Evolutionary conservation across 2,113 vertebrate species (phyloP), one percentile per base, ranked within the genome.

Genomic region (Gila orcuttii): DNA sequence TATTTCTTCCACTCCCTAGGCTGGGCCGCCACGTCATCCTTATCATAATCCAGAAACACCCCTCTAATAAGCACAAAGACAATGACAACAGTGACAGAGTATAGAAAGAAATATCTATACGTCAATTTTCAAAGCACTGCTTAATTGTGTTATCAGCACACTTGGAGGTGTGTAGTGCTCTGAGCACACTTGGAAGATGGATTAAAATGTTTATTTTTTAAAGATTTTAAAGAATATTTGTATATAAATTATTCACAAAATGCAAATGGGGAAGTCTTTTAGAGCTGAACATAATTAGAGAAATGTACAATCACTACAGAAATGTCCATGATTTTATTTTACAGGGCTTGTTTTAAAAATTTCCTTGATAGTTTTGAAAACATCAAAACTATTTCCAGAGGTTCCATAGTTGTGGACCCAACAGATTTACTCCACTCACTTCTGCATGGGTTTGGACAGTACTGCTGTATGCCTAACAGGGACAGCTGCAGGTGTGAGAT

Each of bases 1-100:
- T 98, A 99, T 28, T 99, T 99, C 88, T 93, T 97, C 98, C 98
- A 99, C 86, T 97, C 95, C 75, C 98, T 93, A 0, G 97, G 95
- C 90, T 97, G 96, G 0, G 97, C 96, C 0, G 96, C 94, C 83
- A 98, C 97, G 21, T 96, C 94, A 0, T 97, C 96, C 82, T 96
- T 97, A 87, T 97, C 96, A 1, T 99, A 99, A 90, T 97, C 96
- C 15, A 99, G 89, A 89, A 99, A 99, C 78, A 99, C 96, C 79
- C 98, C 98, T 92, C 98, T 99, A 90, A 71, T 66, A 33, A 62
- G 31, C 31, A 87, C 15, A 81, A 47, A 79, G 6, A 79, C 31
- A 59, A 31, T 50, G 8, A 86, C 23, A 85, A 88, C 15, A 85
- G 6, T 62, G 4, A 59, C 12, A 57, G 4, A 33, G 25, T 36